Conservation (phyloP, 92 coral and sea anemone genomes). For the Paramuricea clavata region DNA sequence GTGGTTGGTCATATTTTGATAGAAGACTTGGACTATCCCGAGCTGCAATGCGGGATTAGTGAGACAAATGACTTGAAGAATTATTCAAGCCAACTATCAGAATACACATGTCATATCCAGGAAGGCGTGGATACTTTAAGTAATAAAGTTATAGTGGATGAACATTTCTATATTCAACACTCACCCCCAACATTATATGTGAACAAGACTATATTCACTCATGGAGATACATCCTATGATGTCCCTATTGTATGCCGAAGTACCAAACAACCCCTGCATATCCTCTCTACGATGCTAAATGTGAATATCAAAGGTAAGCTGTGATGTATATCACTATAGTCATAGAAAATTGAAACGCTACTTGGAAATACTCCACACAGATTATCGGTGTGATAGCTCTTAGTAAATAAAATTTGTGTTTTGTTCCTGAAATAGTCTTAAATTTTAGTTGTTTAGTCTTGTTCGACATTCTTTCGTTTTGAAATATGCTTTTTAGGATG, state of each 20-base stretch:
- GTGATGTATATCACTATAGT: neutral
- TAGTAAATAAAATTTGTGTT: too few species aligned
- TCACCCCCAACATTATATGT: neutral
- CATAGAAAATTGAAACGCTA: too few species aligned
- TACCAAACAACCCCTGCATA: conserved; percentile 8
- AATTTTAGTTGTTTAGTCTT: too few species aligned
- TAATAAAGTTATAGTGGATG: neutral
- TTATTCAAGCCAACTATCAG: neutral
- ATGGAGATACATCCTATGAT: conserved; percentile 10
- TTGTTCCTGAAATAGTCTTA: too few species aligned
- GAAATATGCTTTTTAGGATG: too few species aligned
- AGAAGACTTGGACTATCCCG: conserved; percentile 39
- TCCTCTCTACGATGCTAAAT: neutral
- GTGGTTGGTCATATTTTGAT: conserved; percentile 33
- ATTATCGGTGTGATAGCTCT: too few species aligned
- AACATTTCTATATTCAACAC: neutral
- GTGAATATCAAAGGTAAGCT: conserved; percentile 16
- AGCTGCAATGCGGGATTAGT: conserved; percentile 16
- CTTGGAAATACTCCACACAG: too few species aligned
- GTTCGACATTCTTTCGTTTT: too few species aligned
- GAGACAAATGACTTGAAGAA: neutral
- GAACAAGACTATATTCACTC: neutral
- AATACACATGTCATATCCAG: conserved; percentile 12
- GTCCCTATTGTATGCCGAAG: conserved; percentile 33
- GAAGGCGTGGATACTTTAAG: neutral